A percentile compares a stretch with the other conserved stretches of the same genome.
Conservation (phyloP, 1,140 invertebrate genomes). For the Diprion similis region DNA sequence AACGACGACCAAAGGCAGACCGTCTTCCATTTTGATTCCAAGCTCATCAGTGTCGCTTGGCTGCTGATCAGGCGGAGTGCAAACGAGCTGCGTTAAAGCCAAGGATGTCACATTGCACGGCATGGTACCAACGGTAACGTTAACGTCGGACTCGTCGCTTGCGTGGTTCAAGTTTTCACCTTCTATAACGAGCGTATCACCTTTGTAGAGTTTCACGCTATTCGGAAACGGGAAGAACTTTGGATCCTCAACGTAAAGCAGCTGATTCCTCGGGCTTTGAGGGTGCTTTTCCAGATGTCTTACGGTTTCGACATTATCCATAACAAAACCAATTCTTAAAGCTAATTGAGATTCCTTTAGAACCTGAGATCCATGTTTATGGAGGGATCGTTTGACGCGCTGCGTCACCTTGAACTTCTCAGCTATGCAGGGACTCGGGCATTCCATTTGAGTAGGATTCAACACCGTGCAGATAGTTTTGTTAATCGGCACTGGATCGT, state of each 20-base stretch:
- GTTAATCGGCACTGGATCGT: constrained; percentile 76
- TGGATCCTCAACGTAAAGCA: constrained; percentile 93
- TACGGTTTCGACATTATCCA: constrained; percentile 93
- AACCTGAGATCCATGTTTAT: constrained; percentile 42
- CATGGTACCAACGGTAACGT: constrained; percentile 88
- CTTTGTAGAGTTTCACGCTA: constrained; percentile 88
- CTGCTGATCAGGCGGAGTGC: constrained; percentile 85
- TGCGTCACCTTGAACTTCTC: constrained; percentile 45
- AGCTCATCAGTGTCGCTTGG: constrained; percentile 88
- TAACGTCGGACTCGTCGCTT: constrained; percentile 91
- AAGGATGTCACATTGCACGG: constrained; percentile 93
- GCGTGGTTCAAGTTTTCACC: constrained; percentile 91
- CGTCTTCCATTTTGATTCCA: constrained; percentile 76
- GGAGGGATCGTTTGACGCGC: constrained; percentile 42
- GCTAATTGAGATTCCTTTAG: constrained; percentile 67
- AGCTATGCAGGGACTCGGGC: constrained; percentile 82
- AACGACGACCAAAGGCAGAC: constrained; percentile 88
- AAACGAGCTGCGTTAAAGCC: constrained; percentile 86
- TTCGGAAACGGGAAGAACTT: constrained; percentile 88
- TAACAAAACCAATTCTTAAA: constrained; percentile 87
- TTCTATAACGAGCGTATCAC: constrained; percentile 94
- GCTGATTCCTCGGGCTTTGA: constrained; percentile 76
- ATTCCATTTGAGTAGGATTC: constrained; percentile 92
- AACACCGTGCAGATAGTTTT: constrained; percentile 84
- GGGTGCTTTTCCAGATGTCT: constrained; percentile 88